Conservation (phyloP, 2,797 vertebrate genomes). For the Sebastes iracundus region DNA sequence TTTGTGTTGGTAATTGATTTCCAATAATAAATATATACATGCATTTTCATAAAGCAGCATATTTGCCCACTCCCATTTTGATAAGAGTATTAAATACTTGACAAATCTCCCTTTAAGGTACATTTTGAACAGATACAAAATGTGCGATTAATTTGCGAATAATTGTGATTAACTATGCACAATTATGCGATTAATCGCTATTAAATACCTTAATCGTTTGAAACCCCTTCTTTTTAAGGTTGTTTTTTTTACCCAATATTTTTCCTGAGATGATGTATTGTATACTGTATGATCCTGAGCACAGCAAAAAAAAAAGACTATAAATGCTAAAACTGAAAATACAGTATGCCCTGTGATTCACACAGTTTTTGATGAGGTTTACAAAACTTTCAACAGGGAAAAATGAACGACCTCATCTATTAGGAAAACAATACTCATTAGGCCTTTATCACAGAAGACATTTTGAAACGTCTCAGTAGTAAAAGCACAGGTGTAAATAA, state of each 20-base stretch:
- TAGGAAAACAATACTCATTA: not conserved
- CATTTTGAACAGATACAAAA: too few relatives aligned
- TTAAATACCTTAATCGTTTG: too few relatives aligned
- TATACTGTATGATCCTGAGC: not conserved
- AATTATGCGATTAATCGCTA: too few relatives aligned
- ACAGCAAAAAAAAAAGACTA: not conserved
- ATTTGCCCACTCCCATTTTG: too few relatives aligned
- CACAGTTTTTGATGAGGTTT: not conserved
- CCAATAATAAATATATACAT: too few relatives aligned
- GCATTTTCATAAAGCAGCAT: too few relatives aligned
- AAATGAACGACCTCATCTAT: not conserved
- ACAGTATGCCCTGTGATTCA: not conserved
- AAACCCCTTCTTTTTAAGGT: too few relatives aligned
- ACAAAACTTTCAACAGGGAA: not conserved
- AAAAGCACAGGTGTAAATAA: not conserved
- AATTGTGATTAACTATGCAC: too few relatives aligned
- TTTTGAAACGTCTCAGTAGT: not conserved
- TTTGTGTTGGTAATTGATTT: too few relatives aligned
- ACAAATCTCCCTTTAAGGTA: too few relatives aligned
- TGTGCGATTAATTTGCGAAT: too few relatives aligned
- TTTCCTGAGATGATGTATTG: not conserved
- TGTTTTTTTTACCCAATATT: not conserved
- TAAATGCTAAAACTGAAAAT: not conserved
- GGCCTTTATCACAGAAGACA: not conserved
- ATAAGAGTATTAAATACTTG: too few relatives aligned